Conservation (phyloP, 2,113 vertebrate species). For the Chlorodrepanis virens region DNA sequence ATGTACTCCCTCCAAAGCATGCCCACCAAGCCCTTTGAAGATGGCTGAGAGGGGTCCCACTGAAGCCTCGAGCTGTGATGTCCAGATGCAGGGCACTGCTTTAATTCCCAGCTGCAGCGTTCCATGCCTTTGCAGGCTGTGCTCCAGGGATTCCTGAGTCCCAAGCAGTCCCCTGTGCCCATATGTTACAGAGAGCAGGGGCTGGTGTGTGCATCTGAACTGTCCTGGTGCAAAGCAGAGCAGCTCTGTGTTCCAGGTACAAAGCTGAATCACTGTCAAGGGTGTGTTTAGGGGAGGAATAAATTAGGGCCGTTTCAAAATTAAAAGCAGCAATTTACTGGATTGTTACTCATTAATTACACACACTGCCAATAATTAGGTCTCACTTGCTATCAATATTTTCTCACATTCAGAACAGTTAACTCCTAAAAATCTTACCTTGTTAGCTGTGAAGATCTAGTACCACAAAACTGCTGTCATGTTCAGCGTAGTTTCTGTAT, state of each 20-base stretch:
- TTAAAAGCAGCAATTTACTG: background rate
- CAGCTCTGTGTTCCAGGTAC: background rate
- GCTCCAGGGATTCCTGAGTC: background rate
- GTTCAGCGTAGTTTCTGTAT: background rate
- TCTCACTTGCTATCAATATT: background rate
- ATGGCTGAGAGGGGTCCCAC: background rate
- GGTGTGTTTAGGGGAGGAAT: background rate
- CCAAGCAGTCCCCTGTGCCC: accelerated
- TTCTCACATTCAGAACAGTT: background rate
- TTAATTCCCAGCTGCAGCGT: background rate
- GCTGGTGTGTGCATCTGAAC: background rate
- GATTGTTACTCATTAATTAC: background rate
- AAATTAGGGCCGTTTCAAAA: background rate
- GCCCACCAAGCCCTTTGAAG: background rate
- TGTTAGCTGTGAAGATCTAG: background rate
- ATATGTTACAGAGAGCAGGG: accelerated
- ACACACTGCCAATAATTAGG: background rate
- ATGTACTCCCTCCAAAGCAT: background rate
- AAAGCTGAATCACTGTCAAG: background rate
- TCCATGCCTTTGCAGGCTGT: accelerated
- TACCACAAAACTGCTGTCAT: background rate
- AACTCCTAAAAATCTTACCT: background rate
- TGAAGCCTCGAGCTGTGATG: too few relatives aligned
- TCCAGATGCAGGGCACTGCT: background rate
- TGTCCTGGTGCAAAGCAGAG: background rate